Percentiles rank a stretch among this genome's conserved stretches.
phyloP scores from a whole-genome alignment of 1,140 invertebrate species.

The Nephila pilipes region DNA sequence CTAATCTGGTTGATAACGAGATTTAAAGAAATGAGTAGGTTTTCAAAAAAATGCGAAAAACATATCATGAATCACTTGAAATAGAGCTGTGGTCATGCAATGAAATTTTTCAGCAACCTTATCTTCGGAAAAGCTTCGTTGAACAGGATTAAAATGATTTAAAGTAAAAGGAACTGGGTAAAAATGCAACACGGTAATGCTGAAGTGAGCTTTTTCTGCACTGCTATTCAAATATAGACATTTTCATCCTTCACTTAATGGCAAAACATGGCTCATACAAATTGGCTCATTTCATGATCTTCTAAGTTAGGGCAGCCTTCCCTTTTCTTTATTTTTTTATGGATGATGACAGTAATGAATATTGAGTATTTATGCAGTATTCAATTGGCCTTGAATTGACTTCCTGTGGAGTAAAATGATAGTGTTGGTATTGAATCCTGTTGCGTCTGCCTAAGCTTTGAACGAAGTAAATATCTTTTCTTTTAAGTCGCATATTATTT shows the following conservation, averaged over 20 bases:
- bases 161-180: not conserved
- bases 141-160: constrained; percentile 20
- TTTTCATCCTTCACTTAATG: constrained; percentile 17
- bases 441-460: no score
- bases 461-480: no score
- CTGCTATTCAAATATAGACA: constrained; percentile 8
- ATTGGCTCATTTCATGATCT: constrained; percentile 9
- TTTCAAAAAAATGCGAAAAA: not conserved
- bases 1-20: no score
- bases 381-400: not conserved
- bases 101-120: not conserved
- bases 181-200: not conserved
- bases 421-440: not conserved
- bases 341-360: not conserved
- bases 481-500: no score
- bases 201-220: constrained; percentile 10
- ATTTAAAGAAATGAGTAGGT: not conserved
- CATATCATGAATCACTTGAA: not conserved
- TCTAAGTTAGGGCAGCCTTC: not conserved
- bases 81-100: not conserved
- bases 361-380: not conserved
- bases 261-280: constrained; percentile 22
- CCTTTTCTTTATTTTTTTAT: not conserved
- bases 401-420: constrained; percentile 22
- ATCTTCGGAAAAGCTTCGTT: constrained; percentile 4